Evolutionary conservation across 2,888 invertebrate species (phyloP), one percentile per base, ranked within the genome.

Genomic region (Eupithecia inturbata): DNA sequence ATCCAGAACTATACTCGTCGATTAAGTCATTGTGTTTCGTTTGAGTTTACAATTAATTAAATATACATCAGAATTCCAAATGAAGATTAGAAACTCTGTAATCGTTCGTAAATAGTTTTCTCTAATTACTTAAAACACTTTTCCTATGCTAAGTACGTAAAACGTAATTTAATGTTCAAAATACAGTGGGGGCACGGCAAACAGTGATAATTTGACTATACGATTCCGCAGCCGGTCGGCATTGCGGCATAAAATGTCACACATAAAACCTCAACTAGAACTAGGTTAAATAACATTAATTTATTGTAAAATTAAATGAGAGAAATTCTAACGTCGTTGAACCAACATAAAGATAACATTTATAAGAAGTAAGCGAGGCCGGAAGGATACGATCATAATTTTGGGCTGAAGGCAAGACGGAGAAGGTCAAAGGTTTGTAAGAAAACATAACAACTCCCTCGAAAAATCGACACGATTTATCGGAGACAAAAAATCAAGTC

Each of bases 181-280:
- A 57, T 72, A 64, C 70, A 66, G 39, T 70, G 16, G n/a, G n/a
- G 67, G 68, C 80, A 80, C 76, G 79, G 72, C 62, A 80, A 72
- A 76, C 57, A 45, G 77, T 75, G 73, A 77, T 81, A 80, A 77
- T 79, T 81, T 74, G 73, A 79, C 78, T 77, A 71, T 72, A 74
- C 68, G 67, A 67, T 49, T 62, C 72, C 41, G 70, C 70, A 75
- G 64, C 73, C 69, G 80, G 31, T 39, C 66, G 75, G 82, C 83
- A 86, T 74, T 84, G 85, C 83, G 83, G 83, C 80, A 83, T 79
- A 75, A 84, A 85, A 83, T 82, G 79, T 76, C 82, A 74, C 79
- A 79, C 83, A 62, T 41, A 49, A 70, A 70, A 67, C 66, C 67
- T 62, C 68, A 68, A 66, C 66, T 66, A 39, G 6, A 66, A 39